phyloP scores from a whole-genome alignment of 2,888 invertebrate species.

The Julus scandinavius region DNA sequence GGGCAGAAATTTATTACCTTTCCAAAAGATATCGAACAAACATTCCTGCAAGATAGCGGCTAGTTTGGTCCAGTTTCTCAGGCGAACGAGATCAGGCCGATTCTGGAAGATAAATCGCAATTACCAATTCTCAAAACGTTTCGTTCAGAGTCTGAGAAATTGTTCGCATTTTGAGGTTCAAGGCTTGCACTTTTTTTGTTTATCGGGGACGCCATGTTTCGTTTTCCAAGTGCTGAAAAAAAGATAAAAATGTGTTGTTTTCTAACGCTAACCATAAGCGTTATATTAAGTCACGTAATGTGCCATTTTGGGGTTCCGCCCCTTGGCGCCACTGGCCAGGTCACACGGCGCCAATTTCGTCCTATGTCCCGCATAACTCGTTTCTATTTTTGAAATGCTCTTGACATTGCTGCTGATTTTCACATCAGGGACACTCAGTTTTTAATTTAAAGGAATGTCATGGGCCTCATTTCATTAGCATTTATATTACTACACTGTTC shows the following conservation, averaged over 20 bases:
- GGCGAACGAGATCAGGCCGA: neutral
- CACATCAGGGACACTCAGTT: neutral
- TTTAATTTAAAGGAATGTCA: neutral
- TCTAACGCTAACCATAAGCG: neutral
- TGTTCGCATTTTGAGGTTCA: neutral
- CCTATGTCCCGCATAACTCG: neutral
- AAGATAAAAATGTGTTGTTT: neutral
- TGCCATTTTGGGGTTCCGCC: neutral
- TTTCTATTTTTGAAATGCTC: neutral
- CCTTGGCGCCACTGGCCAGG: slow-evolving; percentile 1
- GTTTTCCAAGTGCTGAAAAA: neutral
- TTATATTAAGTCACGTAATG: neutral
- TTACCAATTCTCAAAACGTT: neutral
- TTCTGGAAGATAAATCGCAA: too few species aligned
- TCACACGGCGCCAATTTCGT: neutral
- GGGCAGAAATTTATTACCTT: neutral
- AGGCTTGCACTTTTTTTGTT: neutral
- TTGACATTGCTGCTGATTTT: slow-evolving; percentile 1
- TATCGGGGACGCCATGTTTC: neutral
- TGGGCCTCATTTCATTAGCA: slow-evolving; percentile 1
- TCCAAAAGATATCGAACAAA: neutral
- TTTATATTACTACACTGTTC: neutral
- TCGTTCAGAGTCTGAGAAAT: neutral
- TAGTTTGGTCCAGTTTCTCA: neutral
- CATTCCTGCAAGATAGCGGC: neutral